Base-by-base conservation (phyloP, 1,140 invertebrate genomes). In the Diplogasteroides magnus region DNA sequence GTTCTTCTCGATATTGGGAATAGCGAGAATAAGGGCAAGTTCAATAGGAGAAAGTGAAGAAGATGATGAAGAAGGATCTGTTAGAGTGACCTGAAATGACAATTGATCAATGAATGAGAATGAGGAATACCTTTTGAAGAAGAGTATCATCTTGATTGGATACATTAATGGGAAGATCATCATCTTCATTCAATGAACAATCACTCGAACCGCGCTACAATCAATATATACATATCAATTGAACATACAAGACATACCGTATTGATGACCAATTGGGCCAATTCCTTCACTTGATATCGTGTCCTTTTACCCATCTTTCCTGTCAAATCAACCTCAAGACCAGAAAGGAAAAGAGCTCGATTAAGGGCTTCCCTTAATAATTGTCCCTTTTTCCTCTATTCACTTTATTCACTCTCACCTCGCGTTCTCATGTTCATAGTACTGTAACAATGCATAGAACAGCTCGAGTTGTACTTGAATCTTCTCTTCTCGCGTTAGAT, bases 291-390 rank as follows among this genome's bases (percentile, higher is more conserved):
- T 83, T 98, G 94, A 83, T 88, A 94, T 79, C 89, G 90, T 23
- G 93, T 97, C 69, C 94, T 86, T 83, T 91, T 92, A 11, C 94
- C 94, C 61, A 96, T 83, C 19, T 89, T 86, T 73, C 91, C 91
- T 87, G 82, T 68, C 65, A 74, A 65, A 61, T 75, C 48, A 2
- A 68, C 23, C n/a, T 71, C 6, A 48, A 48, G 37, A 48, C 37
- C 37, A 6, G 37, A 48, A 19, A 19, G 6, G 37, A 19, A 48
- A 19, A 48, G 37, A 19, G 37, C 37, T 19, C 6, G 19, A 11
- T 6, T 11, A 19, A 48, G 37, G 19, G 37, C 37, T 19, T 48
- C 37, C 6, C 37, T 48, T 6, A 48, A 48, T 48, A 11, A 19
- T 48, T 48, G 6, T 48, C 19, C n/a, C n/a, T n/a, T n/a, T n/a